These are phyloP conservation scores for Notechis scutatus DNA, from an alignment of 2,113 vertebrate species.

Conservation along the genomic window DNA sequence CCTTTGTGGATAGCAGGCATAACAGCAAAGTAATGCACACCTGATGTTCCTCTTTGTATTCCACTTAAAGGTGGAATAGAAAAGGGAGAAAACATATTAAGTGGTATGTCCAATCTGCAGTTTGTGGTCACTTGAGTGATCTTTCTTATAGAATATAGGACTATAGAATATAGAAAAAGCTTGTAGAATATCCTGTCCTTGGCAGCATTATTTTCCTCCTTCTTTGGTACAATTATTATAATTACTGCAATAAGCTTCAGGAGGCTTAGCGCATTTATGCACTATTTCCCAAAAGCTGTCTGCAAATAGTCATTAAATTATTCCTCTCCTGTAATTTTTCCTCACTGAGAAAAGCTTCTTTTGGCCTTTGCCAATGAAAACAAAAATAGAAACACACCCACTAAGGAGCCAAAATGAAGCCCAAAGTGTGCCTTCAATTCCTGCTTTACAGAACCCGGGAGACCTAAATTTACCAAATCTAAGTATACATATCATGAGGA, in stretches of 20 bases:
- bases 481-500: background rate
- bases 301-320: background rate
- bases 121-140: background rate
- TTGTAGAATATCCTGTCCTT: background rate
- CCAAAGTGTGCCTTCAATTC: background rate
- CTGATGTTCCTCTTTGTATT: background rate
- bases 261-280: background rate
- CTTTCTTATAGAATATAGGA: background rate
- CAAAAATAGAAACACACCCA: background rate
- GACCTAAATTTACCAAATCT: conserved; percentile 46
- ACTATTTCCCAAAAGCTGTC: background rate
- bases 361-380: background rate
- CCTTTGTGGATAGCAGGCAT: background rate
- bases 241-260: background rate
- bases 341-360: background rate
- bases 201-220: background rate
- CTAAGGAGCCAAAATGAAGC: background rate
- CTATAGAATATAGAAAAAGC: background rate
- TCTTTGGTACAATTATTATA: background rate
- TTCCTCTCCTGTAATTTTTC: background rate
- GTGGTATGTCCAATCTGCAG: background rate
- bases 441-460: background rate
- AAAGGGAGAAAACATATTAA: background rate
- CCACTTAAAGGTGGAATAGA: background rate
- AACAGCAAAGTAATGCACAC: background rate